Evolutionary conservation across 2,888 invertebrate species (phyloP).

Genomic region (Philonicus albiceps): DNA sequence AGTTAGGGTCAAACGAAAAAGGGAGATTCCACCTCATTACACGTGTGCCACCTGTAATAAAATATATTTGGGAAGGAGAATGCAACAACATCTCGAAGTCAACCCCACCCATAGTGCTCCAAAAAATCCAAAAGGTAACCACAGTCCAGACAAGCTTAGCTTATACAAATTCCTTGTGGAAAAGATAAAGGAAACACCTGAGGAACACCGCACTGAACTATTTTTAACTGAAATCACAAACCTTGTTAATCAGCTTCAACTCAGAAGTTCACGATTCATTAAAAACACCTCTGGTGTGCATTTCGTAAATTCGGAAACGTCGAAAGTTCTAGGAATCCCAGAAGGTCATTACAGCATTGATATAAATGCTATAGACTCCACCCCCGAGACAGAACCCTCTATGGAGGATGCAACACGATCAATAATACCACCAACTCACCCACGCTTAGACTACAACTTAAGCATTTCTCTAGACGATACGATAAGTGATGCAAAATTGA

Average conservation of each 20-base stretch:
- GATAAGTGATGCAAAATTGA: constrained; percentile 59
- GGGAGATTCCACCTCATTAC: constrained; percentile 56
- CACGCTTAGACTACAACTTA: constrained; percentile 57
- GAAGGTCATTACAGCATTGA: constrained; percentile 62
- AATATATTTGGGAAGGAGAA: constrained; percentile 58
- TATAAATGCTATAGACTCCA: constrained; percentile 58
- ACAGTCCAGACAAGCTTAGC: constrained; percentile 52
- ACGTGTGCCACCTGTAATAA: constrained; percentile 60
- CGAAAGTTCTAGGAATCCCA: constrained; percentile 60
- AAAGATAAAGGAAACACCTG: constrained; percentile 56
- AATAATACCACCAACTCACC: constrained; percentile 49
- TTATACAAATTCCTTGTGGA: constrained; percentile 57
- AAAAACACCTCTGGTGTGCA: constrained; percentile 60
- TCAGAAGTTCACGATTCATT: constrained; percentile 58
- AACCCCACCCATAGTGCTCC: constrained; percentile 58
- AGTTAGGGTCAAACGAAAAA: constrained; percentile 42
- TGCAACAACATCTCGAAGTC: constrained; percentile 58
- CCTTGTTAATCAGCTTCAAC: constrained; percentile 59
- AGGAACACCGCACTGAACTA: constrained; percentile 60
- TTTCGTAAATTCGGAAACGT: constrained; percentile 57
- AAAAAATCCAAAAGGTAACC: background rate
- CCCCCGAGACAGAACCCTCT: constrained; percentile 53
- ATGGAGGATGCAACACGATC: constrained; percentile 46
- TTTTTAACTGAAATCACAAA: constrained; percentile 60
- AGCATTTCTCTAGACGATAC: constrained; percentile 61